Base-by-base conservation (phyloP, 2,888 invertebrate genomes). In the Acronicta alni region DNA sequence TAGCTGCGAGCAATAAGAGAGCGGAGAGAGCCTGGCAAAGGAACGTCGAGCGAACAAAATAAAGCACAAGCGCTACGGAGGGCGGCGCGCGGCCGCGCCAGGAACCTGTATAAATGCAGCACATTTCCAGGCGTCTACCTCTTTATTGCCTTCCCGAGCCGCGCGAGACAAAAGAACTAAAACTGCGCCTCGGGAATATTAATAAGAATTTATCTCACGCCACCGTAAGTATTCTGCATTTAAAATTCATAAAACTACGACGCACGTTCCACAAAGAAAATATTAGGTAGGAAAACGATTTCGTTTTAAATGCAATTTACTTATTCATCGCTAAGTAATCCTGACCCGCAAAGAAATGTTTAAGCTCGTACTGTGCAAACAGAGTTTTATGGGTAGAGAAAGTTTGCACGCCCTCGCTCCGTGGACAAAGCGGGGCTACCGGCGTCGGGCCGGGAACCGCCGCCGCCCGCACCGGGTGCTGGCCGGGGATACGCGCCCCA, bases 81-180 rank as follows among this genome's bases (percentile, higher is more conserved):
- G 76, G 74, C 75, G 72, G 44, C 62, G 62, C 60, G 78, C 73
- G 71, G 63, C 75, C 77, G 64, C 83, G 81, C 77, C 83, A 82
- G 83, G 79, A 85, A 85, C 88, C 89, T 89, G 86, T 87, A 89
- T 91, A 90, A 91, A 90, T 89, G 90, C 90, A 88, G 91, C 90
- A 87, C 89, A 91, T 90, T 92, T 91, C 80, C 88, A 87, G 86
- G 82, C 89, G 83, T 86, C 90, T 88, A 87, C 87, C 89, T 89
- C 91, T 91, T 92, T 91, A 92, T 90, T 91, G 91, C 90, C 85
- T 80, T 84, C 84, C 72, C 61, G 61, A 66, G 72, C 79, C 82
- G 84, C 83, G 82, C 80, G 81, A 91, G 87, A 92, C 92, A 93
- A 92, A 92, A 90, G 89, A 88, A 88, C 81, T 87, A 85, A 89